Evolutionary conservation across 2,888 invertebrate species (phyloP).

Genomic region (Scotopteryx bipunctaria): DNA sequence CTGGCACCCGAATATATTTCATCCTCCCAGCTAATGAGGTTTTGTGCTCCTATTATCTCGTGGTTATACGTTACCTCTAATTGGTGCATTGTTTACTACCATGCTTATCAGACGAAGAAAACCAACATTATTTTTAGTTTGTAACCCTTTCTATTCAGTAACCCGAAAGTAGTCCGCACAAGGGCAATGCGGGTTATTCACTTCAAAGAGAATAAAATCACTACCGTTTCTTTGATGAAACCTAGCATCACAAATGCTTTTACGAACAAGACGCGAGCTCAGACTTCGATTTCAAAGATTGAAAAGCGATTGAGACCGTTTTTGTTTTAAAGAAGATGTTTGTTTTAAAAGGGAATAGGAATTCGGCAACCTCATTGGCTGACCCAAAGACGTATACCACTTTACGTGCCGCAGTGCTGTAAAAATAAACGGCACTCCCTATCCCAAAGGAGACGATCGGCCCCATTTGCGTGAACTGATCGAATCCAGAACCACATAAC

Average conservation of each 20-base stretch:
- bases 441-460: conserved; percentile 46
- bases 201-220: not conserved
- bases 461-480: conserved; percentile 65
- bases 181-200: too few species aligned
- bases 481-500: conserved; percentile 65
- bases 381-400: conserved; percentile 2
- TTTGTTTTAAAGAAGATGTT: too few species aligned
- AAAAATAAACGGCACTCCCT: conserved; percentile 63
- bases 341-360: too few species aligned
- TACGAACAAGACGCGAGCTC: too few species aligned
- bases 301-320: too few species aligned
- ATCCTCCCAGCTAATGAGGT: conserved; percentile 54
- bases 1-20: conserved; percentile 50
- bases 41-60: conserved; percentile 41
- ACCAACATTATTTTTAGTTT: not conserved
- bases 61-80: conserved; percentile 49
- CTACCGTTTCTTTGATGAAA: too few species aligned
- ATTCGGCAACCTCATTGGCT: conserved; percentile 1
- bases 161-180: too few species aligned
- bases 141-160: too few species aligned
- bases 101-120: conserved; percentile 24
- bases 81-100: conserved; percentile 48
- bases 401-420: conserved; percentile 56
- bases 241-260: too few species aligned
- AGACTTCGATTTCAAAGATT: too few species aligned